phyloP scores from a whole-genome alignment of 2,113 vertebrate species.

The Mesembrinibis cayennensis region DNA sequence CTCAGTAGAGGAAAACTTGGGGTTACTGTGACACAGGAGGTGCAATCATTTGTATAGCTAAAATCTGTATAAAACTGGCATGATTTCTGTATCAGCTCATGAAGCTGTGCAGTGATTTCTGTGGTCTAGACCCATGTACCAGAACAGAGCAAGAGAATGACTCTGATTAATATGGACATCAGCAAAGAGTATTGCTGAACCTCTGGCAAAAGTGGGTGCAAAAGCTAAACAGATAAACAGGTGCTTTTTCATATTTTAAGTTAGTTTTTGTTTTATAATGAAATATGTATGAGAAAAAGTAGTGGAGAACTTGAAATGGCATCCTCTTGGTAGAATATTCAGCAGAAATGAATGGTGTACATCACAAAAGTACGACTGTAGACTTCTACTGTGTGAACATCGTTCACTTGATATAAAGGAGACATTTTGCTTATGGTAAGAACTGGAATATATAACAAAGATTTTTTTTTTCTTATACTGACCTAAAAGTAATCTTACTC shows the following conservation, averaged over 20 bases:
- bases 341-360: not conserved
- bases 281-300: not conserved
- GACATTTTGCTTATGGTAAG: not conserved
- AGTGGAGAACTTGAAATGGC: not conserved
- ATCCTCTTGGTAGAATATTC: not conserved
- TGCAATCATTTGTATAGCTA: not conserved
- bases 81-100: not conserved
- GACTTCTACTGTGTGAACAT: not conserved
- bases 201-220: not conserved
- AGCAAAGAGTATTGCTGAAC: not conserved
- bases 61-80: not conserved
- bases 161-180: not conserved
- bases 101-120: not conserved
- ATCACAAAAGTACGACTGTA: not conserved
- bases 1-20: not conserved
- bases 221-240: not conserved
- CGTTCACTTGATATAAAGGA: not conserved
- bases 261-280: not conserved
- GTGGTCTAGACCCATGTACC: not conserved
- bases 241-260: not conserved
- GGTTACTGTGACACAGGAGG: not conserved
- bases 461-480: rapidly evolving
- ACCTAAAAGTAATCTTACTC: not conserved
- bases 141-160: not conserved
- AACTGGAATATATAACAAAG: not conserved